These are phyloP conservation scores for Capromys pilorides DNA, from an alignment of 2,797 vertebrate species.

Conservation along the genomic window DNA sequence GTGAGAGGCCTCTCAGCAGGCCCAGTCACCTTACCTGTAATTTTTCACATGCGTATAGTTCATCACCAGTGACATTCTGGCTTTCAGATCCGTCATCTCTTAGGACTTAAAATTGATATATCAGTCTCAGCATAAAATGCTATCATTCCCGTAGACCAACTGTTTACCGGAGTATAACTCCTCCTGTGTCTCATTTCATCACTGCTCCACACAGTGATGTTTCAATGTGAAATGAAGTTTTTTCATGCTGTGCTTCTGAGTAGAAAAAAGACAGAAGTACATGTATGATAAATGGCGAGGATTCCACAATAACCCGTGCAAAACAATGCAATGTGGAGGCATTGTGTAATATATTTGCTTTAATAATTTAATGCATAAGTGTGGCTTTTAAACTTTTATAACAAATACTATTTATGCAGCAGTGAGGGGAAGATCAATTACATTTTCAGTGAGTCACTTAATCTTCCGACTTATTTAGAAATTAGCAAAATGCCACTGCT, in stretches of 20 bases:
- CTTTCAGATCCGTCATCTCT: constrained; percentile 91
- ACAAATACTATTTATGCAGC: constrained; percentile 88
- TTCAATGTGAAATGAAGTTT: constrained; percentile 94
- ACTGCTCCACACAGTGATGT: constrained; percentile 91
- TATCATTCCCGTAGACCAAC: constrained; percentile 90
- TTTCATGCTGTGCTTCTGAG: constrained; percentile 93
- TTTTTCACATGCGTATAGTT: constrained; percentile 86
- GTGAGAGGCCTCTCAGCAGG: constrained; percentile 84
- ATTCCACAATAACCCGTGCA: constrained; percentile 88
- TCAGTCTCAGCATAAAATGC: constrained; percentile 92
- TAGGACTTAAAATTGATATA: constrained; percentile 91
- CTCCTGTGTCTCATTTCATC: constrained; percentile 93
- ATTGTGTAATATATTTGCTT: constrained; percentile 86
- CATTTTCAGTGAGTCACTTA: constrained; percentile 79
- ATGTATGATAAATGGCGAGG: constrained; percentile 91
- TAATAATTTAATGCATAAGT: constrained; percentile 92
- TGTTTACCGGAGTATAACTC: constrained; percentile 91
- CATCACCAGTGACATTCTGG: constrained; percentile 87
- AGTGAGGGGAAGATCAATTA: constrained; percentile 78
- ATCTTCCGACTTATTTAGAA: constrained; percentile 81
- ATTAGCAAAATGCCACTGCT: constrained; percentile 76
- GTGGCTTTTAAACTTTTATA: constrained; percentile 93
- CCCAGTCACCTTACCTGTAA: constrained; percentile 85
- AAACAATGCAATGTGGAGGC: constrained; percentile 90
- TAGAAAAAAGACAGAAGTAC: constrained; percentile 90